Conservation (phyloP, 2,113 vertebrate species). For the Noctilio leporinus region DNA sequence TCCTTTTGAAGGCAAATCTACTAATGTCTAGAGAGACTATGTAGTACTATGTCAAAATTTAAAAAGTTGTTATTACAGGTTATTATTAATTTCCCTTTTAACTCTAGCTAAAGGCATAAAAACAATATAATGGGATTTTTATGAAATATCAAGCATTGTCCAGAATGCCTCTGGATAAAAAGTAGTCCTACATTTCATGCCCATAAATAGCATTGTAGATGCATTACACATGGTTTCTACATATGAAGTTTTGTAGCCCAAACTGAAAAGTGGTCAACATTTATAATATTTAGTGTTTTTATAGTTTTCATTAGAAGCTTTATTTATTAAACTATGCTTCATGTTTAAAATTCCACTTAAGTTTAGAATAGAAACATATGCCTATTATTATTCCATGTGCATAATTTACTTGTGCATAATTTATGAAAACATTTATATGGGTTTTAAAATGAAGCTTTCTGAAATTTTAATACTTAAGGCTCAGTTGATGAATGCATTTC, state of each 20-base stretch:
- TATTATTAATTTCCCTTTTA: conserved; percentile 5
- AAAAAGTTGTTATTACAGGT: not conserved
- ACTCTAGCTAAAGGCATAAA: conserved; percentile 25
- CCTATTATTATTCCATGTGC: not conserved
- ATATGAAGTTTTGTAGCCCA: not conserved
- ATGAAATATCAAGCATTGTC: conserved; percentile 18
- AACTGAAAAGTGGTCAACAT: not conserved
- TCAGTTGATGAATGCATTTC: not conserved
- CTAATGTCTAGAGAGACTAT: not conserved
- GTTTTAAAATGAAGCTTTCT: not conserved
- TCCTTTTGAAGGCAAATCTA: not conserved
- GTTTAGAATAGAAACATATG: not conserved
- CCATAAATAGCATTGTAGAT: not conserved
- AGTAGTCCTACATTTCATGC: not conserved
- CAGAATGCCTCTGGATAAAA: not conserved
- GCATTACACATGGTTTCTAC: not conserved
- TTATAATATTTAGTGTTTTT: not conserved
- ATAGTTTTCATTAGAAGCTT: not conserved
- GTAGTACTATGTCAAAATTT: not conserved
- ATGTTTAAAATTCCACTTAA: not conserved
- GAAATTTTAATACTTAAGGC: not conserved
- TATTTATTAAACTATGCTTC: not conserved
- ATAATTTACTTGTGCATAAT: not conserved
- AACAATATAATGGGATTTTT: conserved; percentile 10
- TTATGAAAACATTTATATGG: not conserved